Evolutionary conservation across 2,113 vertebrate species (phyloP), one percentile per base, ranked within the genome.

Genomic region (Oreochromis niloticus): DNA sequence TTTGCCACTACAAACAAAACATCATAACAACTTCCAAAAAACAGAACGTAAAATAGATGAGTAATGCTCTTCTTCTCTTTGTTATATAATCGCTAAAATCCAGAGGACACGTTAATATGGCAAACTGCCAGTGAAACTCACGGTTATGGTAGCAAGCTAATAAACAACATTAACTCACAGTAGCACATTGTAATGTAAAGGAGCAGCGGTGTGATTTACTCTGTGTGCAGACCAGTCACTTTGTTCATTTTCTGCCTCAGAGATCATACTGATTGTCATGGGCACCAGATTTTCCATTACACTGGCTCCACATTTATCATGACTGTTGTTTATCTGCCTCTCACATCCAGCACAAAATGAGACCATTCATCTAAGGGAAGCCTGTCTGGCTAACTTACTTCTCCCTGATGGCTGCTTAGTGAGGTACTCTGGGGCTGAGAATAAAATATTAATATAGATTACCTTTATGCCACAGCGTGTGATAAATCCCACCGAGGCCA

Each of bases 241-340:
- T 88, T 93, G 88, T 94, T 95, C 89, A 95, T 96, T 95, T 95
- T 93, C 94, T 85, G 92, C 88, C 91, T 92, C 89, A 80, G 63
- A 94, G 94, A 93, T 93, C 91, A 46, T 39, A 14, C 87, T 88
- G 94, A 95, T 95, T 87, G 91, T 95, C 94, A 90, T 8, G 85
- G 95, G 82, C 85, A 80, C 63, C 88, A 88, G 57, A 91, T 93
- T 95, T 94, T 93, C 93, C 93, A 90, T 94, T 90, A 95, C 90
- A 68, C 48, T 9, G 89, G 63, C 91, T 80, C 87, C 88, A 88
- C 92, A 95, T 96, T 88, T 63, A 94, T 95, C 94, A 95, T 24
- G 83, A 30, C 86, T 59, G 86, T 86, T 93, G 93, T 93, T 95
- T 91, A 92, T 93, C 88, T 82, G 86, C 85, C 79, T 50, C 85